Evolutionary conservation across 2,113 vertebrate genomes (phyloP), one percentile per base, ranked within the genome.

Genomic region (Silurus asotus): DNA sequence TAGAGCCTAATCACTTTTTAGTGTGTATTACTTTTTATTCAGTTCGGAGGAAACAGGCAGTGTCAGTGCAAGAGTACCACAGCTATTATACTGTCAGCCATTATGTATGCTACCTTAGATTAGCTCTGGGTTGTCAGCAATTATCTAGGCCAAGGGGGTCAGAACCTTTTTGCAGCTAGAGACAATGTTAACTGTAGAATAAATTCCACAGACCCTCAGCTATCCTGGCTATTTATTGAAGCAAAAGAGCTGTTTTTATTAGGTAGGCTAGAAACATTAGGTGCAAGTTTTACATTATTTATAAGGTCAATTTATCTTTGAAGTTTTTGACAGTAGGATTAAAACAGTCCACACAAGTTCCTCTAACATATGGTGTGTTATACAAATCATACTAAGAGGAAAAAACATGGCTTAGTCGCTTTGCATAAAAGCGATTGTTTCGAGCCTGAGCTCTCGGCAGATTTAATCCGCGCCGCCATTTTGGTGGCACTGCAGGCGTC

Each of bases 401-500:
- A 37, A 37, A 37, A 37, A 37, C 51, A 64, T 25, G 17, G 37
- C 76, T 64, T 37, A 37, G 67, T 25, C 48, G 55, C 58, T 59
- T 81, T 61, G 9, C 58, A 75, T 25, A n/a, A 61, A 77, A 4
- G 55, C 51, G 4, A 53, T 28, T 53, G 56, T 82, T 72, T 82
- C 58, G 80, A 77, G 80, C 49, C 86, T 62, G 11, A 65, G 55
- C 61, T 72, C 49, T 49, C 11, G 15, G n/a, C 28, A 81, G 56
- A 82, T 82, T 74, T 82, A 55, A 62, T 76, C 64, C 25, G 0
- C 49, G 4, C 19, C 70, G 14, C 61, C 53, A 61, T 82, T 81
- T 86, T 77, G 86, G 80, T 87, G 25, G 51, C 61, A 17, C 51
- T 56, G 28, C 67, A 55, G 85, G 76, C 37, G 4, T 58, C 70